Evolutionary conservation across 2,888 invertebrate species (phyloP).

Genomic region (Linnaemya tessellans): DNA sequence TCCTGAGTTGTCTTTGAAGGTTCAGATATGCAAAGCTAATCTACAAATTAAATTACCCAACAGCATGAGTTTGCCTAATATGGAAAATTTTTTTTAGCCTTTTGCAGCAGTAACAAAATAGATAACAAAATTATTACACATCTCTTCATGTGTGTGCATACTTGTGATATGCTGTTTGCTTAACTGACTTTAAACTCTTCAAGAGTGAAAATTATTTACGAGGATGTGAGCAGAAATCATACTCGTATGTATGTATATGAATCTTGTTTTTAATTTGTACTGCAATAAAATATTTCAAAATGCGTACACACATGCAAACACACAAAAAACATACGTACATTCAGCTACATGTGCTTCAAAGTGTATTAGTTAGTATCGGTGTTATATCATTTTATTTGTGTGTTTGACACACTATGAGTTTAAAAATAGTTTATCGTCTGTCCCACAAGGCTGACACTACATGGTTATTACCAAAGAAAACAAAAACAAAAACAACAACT

Average conservation of each 20-base stretch:
- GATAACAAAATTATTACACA: not conserved
- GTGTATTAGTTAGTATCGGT: constrained; percentile 5
- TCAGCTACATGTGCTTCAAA: not conserved
- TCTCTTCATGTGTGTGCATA: not conserved
- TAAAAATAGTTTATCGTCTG: constrained; percentile 61
- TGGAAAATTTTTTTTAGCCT: not conserved
- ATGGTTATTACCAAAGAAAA: constrained; percentile 45
- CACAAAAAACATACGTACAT: not conserved
- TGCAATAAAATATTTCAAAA: constrained; percentile 8
- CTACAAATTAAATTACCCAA: not conserved
- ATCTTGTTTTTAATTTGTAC: not conserved
- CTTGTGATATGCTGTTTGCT: not conserved
- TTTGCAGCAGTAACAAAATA: not conserved
- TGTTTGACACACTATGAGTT: constrained; percentile 51
- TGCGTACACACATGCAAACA: not conserved
- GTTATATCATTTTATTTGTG: constrained; percentile 1
- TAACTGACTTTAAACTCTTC: not conserved
- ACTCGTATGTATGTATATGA: not conserved
- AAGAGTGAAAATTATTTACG: constrained; percentile 13
- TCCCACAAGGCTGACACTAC: constrained; percentile 60
- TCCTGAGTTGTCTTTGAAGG: too few relatives aligned
- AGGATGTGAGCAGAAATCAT: not conserved
- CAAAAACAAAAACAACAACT: constrained; percentile 25
- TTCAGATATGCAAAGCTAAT: not conserved
- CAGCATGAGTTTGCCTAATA: not conserved